Conservation (phyloP, 2,797 vertebrate genomes). For the Micropoecilia bifurca region DNA sequence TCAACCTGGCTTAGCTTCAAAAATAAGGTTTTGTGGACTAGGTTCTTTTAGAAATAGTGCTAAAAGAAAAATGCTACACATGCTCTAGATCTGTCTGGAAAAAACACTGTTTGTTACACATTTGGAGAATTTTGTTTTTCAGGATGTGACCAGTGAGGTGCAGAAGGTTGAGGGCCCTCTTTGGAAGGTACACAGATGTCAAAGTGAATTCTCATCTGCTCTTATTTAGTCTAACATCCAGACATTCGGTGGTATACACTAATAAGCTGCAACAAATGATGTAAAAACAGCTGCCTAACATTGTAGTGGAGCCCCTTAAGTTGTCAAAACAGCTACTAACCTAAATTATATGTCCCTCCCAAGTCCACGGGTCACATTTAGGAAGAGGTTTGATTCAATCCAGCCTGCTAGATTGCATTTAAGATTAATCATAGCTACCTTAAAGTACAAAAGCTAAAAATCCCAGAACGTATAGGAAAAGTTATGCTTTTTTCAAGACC, state of each 20-base stretch:
- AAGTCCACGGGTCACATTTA: neutral
- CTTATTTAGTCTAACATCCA: slow-evolving; percentile 13
- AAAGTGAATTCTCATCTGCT: slow-evolving; percentile 35
- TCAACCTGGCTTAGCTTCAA: slow-evolving; percentile 30
- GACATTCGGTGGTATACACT: neutral
- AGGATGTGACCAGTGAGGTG: slow-evolving; percentile 80
- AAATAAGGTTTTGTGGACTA: neutral
- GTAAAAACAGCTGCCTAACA: neutral
- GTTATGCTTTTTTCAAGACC: neutral
- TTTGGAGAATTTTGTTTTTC: slow-evolving; percentile 5
- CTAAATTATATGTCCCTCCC: neutral
- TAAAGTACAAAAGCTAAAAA: neutral
- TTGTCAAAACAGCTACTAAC: neutral
- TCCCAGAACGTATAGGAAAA: neutral
- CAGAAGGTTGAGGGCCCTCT: slow-evolving; percentile 88
- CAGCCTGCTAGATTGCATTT: neutral
- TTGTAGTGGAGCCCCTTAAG: neutral
- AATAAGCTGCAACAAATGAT: neutral
- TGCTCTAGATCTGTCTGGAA: neutral
- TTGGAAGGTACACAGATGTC: slow-evolving; percentile 87
- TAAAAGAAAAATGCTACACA: neutral
- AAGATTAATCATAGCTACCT: neutral
- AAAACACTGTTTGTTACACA: neutral
- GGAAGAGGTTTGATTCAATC: neutral
- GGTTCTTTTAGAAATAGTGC: slow-evolving; percentile 7